A percentile compares a stretch with the other conserved stretches of the same genome.
phyloP scores from a whole-genome alignment of 2,113 vertebrate species.

The Motacilla alba region DNA sequence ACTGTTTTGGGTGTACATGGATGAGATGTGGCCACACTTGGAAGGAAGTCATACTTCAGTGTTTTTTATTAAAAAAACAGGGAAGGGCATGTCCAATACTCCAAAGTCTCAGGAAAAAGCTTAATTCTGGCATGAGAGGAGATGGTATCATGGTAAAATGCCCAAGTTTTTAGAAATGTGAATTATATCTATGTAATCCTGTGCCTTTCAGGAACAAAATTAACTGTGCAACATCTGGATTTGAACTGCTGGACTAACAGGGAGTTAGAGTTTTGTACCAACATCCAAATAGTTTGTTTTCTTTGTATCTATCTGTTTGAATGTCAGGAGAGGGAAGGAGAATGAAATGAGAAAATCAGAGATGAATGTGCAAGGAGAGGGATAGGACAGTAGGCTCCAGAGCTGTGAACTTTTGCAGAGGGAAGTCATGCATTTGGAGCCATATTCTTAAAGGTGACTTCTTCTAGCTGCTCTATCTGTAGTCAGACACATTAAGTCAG shows the following conservation, averaged over 20 bases:
- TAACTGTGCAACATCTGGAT: not conserved
- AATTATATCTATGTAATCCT: not conserved
- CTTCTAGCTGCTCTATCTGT: not conserved
- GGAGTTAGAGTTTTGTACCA: not conserved
- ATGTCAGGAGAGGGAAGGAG: not conserved
- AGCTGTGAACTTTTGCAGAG: not conserved
- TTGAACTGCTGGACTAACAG: not conserved
- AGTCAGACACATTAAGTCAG: not conserved
- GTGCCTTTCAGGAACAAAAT: not conserved
- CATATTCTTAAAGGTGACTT: not conserved
- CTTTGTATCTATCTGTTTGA: not conserved
- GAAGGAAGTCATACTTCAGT: not conserved
- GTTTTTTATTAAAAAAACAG: not conserved
- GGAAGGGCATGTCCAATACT: not conserved
- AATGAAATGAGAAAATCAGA: not conserved
- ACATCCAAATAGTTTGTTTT: not conserved
- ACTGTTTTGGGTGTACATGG: not conserved
- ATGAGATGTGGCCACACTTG: not conserved
- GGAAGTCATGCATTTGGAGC: not conserved
- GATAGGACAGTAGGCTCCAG: not conserved
- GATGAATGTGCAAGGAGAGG: not conserved
- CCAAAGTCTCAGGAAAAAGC: not conserved
- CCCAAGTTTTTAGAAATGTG: not conserved
- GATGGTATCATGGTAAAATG: not conserved
- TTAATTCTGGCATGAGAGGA: not conserved